phyloP scores from a whole-genome alignment of 1,140 invertebrate species.

The Sitobion miscanthi region DNA sequence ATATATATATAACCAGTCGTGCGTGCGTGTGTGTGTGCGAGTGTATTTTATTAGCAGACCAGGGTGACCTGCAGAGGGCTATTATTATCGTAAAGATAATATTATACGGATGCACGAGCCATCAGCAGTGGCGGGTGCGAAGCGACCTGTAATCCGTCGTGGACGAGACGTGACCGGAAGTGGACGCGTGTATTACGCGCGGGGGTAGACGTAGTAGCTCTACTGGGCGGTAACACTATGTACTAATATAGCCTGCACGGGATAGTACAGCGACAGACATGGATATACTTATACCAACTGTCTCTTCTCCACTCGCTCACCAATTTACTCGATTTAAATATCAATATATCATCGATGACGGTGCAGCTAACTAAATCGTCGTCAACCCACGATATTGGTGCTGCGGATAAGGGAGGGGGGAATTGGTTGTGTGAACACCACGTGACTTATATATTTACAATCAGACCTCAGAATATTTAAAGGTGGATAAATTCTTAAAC shows the following conservation, averaged over 20 bases:
- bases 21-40: background rate
- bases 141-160: slow-evolving; percentile 28
- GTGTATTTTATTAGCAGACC: slow-evolving; percentile 32
- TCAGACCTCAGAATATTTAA: too few relatives aligned
- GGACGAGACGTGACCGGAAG: slow-evolving; percentile 19
- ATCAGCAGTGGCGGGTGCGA: background rate
- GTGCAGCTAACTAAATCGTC: background rate
- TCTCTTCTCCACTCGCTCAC: too few relatives aligned
- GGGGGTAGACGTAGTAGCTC: background rate
- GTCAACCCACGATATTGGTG: too few relatives aligned
- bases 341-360: background rate
- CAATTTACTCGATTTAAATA: background rate
- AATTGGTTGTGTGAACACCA: too few relatives aligned
- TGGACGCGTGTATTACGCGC: background rate
- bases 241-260: background rate
- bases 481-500: too few relatives aligned
- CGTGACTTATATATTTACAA: too few relatives aligned
- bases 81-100: slow-evolving; percentile 32
- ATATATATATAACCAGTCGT: background rate
- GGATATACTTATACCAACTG: background rate
- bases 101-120: background rate
- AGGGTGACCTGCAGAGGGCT: background rate
- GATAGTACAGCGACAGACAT: background rate
- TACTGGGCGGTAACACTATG: background rate
- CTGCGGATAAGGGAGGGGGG: background rate